Evolutionary conservation across 2,888 invertebrate genomes (phyloP).

Genomic region (Callinectes sapidus): DNA sequence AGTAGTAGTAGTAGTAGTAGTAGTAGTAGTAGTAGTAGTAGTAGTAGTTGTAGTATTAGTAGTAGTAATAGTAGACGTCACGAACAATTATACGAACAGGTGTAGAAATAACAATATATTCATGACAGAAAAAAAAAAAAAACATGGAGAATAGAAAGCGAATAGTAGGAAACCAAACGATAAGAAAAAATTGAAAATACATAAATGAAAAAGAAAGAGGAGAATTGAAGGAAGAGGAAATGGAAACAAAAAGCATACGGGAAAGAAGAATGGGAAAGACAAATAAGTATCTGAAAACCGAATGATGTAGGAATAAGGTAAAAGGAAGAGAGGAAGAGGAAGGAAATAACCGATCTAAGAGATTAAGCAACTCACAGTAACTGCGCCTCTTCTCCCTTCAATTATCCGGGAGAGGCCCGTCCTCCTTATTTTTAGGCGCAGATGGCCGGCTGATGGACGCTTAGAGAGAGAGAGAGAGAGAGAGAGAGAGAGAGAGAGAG

Average conservation of each 20-base stretch:
- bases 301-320: not conserved
- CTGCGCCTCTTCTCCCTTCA: conserved; percentile 1
- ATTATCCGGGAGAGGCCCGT: not conserved
- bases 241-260: not conserved
- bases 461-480: conserved; percentile 8
- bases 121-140: not conserved
- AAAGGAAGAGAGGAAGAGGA: not conserved
- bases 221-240: not conserved
- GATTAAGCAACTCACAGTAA: not conserved
- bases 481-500: conserved; percentile 25
- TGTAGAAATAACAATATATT: not conserved
- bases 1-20: not conserved
- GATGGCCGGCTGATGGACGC: not conserved
- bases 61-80: too few species aligned
- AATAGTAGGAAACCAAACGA: not conserved
- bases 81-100: not conserved
- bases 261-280: not conserved
- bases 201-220: not conserved
- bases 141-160: not conserved
- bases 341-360: not conserved
- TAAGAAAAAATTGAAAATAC: not conserved
- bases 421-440: conserved; percentile 15
- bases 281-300: not conserved
- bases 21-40: not conserved
- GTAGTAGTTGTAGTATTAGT: not conserved